A percentile compares a stretch with the other conserved stretches of the same genome.
Evolutionary conservation across 2,797 vertebrate species (phyloP).

Genomic region (Vespertilio murinus): DNA sequence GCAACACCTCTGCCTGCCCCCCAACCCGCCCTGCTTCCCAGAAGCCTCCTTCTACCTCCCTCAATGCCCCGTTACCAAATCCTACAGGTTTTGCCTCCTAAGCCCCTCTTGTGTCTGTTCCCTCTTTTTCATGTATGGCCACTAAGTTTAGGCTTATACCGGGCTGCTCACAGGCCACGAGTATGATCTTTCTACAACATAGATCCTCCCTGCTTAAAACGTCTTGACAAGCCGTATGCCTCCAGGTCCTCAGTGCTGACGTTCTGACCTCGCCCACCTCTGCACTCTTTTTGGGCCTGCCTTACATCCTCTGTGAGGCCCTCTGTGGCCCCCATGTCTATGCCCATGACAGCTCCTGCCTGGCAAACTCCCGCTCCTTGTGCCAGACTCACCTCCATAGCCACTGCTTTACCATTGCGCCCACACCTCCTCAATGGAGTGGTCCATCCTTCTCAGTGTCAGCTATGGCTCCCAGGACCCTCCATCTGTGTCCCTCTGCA

Average conservation of each 20-base stretch:
- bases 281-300: neutral
- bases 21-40: neutral
- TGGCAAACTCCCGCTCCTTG: neutral
- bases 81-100: neutral
- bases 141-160: neutral
- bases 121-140: neutral
- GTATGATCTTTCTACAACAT: neutral
- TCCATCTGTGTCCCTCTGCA: neutral
- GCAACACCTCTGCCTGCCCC: neutral
- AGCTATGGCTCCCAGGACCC: neutral
- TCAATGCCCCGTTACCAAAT: neutral
- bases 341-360: neutral
- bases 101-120: neutral
- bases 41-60: neutral
- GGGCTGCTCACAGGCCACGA: neutral
- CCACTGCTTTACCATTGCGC: rapidly evolving
- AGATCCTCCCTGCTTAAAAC: neutral
- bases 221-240: neutral
- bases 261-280: neutral
- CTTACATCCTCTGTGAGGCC: neutral
- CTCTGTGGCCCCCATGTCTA: neutral
- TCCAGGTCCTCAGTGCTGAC: neutral
- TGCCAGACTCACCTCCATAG: neutral
- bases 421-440: too few species aligned
- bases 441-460: neutral